Conservation (phyloP, 2,888 invertebrate genomes). For the Scaptomyza flava region DNA sequence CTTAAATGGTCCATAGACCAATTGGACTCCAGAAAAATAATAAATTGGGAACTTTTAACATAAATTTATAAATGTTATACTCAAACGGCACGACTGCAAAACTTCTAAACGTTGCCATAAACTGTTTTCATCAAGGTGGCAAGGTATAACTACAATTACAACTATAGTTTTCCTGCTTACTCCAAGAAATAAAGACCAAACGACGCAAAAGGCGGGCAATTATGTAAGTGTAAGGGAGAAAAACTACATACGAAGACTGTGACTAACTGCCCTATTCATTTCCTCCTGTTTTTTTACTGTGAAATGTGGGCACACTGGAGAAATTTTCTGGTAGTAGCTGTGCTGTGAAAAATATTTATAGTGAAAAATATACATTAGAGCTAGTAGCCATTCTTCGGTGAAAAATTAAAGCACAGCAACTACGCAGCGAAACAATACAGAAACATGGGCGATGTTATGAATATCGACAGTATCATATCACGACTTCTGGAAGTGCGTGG, state of each 20-base stretch:
- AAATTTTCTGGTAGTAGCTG: conserved; percentile 72
- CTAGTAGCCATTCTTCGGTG: conserved; percentile 59
- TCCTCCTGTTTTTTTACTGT: conserved; percentile 58
- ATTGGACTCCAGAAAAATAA: background rate
- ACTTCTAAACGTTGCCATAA: background rate
- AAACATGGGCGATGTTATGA: conserved; percentile 83
- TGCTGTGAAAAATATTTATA: conserved; percentile 78
- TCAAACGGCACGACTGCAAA: background rate
- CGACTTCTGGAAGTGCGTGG: conserved; percentile 90
- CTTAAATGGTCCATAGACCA: background rate
- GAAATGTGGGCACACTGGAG: conserved; percentile 71
- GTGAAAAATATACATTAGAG: conserved; percentile 66
- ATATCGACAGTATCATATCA: conserved; percentile 84
- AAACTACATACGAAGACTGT: conserved; percentile 29
- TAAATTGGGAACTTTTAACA: background rate
- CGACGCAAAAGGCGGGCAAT: conserved; percentile 51
- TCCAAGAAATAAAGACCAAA: conserved; percentile 18
- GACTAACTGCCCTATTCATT: conserved; percentile 60
- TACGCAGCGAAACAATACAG: conserved; percentile 50
- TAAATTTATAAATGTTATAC: background rate
- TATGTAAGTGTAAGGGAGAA: conserved; percentile 28
- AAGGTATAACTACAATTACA: background rate
- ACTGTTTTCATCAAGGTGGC: conserved; percentile 29
- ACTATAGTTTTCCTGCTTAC: conserved; percentile 25
- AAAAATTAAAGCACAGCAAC: conserved; percentile 49